Evolutionary conservation across 2,888 invertebrate genomes (phyloP).

Genomic region (Penaeus monodon): DNA sequence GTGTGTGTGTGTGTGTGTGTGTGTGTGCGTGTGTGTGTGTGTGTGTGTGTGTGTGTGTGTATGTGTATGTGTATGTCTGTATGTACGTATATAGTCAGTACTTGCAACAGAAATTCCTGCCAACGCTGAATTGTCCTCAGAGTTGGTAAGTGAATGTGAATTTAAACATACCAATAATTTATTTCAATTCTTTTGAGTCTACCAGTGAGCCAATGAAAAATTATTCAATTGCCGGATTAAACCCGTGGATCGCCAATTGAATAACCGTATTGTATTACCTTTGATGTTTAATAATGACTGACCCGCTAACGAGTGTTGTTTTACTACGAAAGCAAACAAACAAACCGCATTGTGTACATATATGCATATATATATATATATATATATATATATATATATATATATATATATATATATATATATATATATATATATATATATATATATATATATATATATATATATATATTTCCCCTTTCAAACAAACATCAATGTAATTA

Average conservation of each 20-base stretch:
- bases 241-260: no score
- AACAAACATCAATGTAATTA: neutral
- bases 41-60: slow-evolving; percentile 3
- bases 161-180: no score
- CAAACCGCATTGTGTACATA: neutral
- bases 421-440: no score
- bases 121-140: no score
- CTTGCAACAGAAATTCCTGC: no score
- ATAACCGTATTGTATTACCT: no score
- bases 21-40: neutral
- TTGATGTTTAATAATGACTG: no score
- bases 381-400: slow-evolving; percentile 19
- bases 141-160: no score
- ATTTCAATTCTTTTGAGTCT: no score
- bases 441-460: neutral
- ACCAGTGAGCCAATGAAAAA: no score
- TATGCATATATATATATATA: neutral
- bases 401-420: neutral
- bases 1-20: slow-evolving; percentile 5
- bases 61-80: slow-evolving; percentile 23
- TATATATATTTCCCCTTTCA: neutral
- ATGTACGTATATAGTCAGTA: slow-evolving; percentile 15
- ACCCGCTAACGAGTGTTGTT: neutral
- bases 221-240: no score
- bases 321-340: neutral